These are phyloP conservation scores for Melanotaenia boesemani DNA, from an alignment of 2,797 vertebrate genomes.

Conservation along the genomic window DNA sequence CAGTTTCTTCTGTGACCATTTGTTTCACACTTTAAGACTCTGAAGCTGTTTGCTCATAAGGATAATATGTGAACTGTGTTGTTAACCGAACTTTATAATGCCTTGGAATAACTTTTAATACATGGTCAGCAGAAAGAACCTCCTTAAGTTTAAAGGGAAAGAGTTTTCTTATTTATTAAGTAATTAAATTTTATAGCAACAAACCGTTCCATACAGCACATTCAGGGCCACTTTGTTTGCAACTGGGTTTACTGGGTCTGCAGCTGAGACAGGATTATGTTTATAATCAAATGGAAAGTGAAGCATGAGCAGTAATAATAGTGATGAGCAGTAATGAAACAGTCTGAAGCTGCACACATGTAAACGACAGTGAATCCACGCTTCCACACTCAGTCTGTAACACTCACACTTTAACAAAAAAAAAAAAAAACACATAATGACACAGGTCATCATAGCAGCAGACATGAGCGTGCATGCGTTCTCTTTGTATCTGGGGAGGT, in stretches of 20 bases:
- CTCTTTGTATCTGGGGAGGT: constrained; percentile 14
- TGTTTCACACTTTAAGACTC: not conserved
- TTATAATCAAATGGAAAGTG: constrained; percentile 18
- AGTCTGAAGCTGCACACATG: not conserved
- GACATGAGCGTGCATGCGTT: constrained; percentile 6
- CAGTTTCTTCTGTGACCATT: not conserved
- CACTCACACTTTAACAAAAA: constrained; percentile 31
- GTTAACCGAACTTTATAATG: not conserved
- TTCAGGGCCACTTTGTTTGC: not conserved
- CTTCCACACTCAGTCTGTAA: constrained; percentile 5
- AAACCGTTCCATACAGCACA: not conserved
- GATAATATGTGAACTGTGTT: not conserved
- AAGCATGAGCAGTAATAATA: not conserved
- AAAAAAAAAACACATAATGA: constrained; percentile 31
- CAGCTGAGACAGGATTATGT: constrained; percentile 1
- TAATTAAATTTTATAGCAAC: constrained; percentile 3
- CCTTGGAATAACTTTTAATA: not conserved
- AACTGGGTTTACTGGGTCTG: not conserved
- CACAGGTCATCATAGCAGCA: constrained; percentile 28
- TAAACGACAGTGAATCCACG: not conserved
- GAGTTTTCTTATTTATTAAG: not conserved
- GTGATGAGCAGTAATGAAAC: constrained; percentile 8
- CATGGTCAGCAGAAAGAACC: not conserved
- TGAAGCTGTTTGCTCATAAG: not conserved
- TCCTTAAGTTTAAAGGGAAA: not conserved